These are phyloP conservation scores for Cenopis cana DNA, from an alignment of 2,888 invertebrate genomes.

Conservation along the genomic window DNA sequence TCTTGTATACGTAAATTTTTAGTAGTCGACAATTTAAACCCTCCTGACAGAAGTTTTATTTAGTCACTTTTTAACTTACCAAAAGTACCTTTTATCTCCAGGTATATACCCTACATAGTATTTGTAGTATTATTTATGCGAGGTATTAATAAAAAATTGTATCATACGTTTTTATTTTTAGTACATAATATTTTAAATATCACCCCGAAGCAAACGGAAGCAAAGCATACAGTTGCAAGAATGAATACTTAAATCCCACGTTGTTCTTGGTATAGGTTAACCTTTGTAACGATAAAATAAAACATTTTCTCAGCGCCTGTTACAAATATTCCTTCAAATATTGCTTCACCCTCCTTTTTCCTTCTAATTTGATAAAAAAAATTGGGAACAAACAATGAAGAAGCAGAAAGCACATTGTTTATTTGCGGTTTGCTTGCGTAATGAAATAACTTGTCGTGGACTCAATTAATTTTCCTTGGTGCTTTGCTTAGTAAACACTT, in stretches of 20 bases:
- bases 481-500: constrained; percentile 7
- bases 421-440: constrained; percentile 71
- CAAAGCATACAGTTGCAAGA: constrained; percentile 24
- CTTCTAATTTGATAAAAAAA: constrained; percentile 76
- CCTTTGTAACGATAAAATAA: constrained; percentile 58
- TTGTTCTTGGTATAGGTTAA: constrained; percentile 58
- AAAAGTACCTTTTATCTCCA: no score
- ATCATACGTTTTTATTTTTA: no score
- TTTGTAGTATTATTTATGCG: no score
- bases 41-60: no score
- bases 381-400: constrained; percentile 76
- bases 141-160: no score
- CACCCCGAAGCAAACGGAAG: background rate
- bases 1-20: no score
- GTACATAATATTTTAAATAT: background rate
- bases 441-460: constrained; percentile 60
- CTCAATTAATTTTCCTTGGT: constrained; percentile 30
- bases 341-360: constrained; percentile 61
- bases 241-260: constrained; percentile 49
- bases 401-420: constrained; percentile 71
- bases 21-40: no score
- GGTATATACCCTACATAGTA: no score
- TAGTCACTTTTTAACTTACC: no score
- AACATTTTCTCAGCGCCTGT: constrained; percentile 63
- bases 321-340: constrained; percentile 68